Conservation (phyloP, 2,888 invertebrate genomes). For the Molanna angustata region DNA sequence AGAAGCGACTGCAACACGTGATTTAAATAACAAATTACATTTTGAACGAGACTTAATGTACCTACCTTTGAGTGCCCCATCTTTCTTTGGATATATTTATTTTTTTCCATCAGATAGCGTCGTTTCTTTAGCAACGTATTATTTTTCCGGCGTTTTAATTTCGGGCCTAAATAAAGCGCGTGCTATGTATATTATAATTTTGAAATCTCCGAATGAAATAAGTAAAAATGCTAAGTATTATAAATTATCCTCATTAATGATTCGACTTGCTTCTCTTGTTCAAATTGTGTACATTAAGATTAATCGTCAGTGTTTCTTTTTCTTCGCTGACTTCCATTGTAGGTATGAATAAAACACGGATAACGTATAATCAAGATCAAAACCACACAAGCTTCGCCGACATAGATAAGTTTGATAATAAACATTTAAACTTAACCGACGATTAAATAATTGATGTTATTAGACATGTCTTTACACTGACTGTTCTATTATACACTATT, state of each 20-base stretch:
- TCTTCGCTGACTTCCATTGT: neutral
- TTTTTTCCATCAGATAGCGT: constrained; percentile 18
- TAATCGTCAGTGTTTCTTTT: constrained; percentile 17
- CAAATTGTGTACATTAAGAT: no score
- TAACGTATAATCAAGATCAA: constrained; percentile 4
- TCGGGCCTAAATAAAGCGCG: neutral
- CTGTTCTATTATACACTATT: no score
- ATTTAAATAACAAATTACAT: constrained; percentile 31
- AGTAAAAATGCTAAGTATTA: constrained; percentile 16
- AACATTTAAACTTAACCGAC: constrained; percentile 9
- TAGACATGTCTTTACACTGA: no score
- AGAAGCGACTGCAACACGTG: constrained; percentile 10
- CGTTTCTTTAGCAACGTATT: constrained; percentile 2
- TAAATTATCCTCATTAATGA: constrained; percentile 20
- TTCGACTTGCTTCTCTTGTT: constrained; percentile 11
- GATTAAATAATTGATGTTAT: constrained; percentile 18
- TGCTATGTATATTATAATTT: constrained; percentile 16
- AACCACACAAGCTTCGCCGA: constrained; percentile 7
- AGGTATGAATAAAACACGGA: no score
- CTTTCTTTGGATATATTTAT: no score
- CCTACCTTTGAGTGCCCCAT: constrained; percentile 22
- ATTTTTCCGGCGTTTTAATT: constrained; percentile 8
- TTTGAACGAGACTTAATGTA: constrained; percentile 25
- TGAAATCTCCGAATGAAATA: constrained; percentile 15
- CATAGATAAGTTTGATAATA: constrained; percentile 11